Conservation (phyloP, 2,113 vertebrate genomes). For the Campylomormyrus numenius region DNA sequence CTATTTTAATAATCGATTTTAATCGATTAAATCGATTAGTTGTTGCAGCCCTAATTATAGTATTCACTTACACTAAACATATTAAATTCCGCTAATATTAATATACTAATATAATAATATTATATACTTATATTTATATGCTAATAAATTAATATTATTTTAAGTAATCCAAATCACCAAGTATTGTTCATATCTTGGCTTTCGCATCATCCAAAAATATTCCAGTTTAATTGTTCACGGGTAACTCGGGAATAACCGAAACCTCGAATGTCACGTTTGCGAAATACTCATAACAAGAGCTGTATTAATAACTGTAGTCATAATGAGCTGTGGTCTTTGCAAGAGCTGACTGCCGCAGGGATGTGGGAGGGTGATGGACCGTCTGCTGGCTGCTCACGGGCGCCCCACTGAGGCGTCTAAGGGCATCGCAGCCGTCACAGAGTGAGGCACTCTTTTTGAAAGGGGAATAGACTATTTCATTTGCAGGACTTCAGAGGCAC, state of each 20-base stretch:
- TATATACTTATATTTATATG: neutral
- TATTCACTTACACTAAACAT: neutral
- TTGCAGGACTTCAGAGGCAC: neutral
- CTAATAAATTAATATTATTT: neutral
- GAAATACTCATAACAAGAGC: neutral
- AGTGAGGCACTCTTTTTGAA: neutral
- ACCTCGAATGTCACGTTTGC: neutral
- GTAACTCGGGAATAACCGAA: neutral
- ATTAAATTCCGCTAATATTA: neutral
- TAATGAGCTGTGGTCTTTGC: neutral
- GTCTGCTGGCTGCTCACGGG: neutral
- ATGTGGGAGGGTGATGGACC: neutral
- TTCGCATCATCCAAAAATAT: neutral
- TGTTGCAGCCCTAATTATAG: too few species aligned
- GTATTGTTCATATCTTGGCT: neutral
- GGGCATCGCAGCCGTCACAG: neutral
- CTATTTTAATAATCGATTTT: too few species aligned
- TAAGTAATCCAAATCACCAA: neutral
- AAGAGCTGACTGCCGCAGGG: neutral
- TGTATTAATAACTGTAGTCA: neutral
- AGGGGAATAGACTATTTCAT: neutral
- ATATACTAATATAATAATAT: too few species aligned
- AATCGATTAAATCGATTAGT: too few species aligned
- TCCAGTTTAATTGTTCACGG: neutral
- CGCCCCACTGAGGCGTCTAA: neutral